phyloP scores from a whole-genome alignment of 2,113 vertebrate species.

The Grammomys dolichurus region DNA sequence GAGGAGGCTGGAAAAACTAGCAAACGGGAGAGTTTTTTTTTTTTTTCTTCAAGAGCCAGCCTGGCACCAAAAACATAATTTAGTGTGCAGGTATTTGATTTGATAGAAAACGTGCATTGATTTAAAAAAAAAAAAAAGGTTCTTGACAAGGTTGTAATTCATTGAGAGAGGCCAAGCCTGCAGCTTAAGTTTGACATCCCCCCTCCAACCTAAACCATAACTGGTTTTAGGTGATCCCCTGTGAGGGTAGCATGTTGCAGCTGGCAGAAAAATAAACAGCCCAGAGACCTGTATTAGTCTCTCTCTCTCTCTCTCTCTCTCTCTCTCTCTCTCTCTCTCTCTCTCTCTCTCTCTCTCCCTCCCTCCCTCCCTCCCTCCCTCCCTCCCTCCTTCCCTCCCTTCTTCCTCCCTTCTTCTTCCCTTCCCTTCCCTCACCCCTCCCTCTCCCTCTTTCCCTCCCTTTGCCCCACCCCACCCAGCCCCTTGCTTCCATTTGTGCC shows the following conservation, averaged over 20 bases:
- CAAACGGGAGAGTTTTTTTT: background rate
- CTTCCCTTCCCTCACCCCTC: background rate
- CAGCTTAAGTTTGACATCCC: conserved; percentile 82
- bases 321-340: conserved; percentile 27
- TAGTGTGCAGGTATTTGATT: conserved; percentile 90
- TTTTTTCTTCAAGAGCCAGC: conserved; percentile 81
- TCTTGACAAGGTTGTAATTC: conserved; percentile 90
- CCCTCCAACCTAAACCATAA: conserved; percentile 87
- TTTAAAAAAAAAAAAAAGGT: conserved; percentile 83
- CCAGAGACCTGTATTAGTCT: conserved; percentile 85
- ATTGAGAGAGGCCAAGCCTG: conserved; percentile 85
- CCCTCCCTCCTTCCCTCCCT: background rate
- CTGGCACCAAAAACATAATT: conserved; percentile 89
- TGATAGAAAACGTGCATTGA: conserved; percentile 88
- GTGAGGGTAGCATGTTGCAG: conserved; percentile 89
- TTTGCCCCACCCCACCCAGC: accelerated
- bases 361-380: conserved; percentile 18
- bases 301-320: conserved; percentile 38
- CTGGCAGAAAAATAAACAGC: conserved; percentile 91
- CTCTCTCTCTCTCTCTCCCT: conserved; percentile 48
- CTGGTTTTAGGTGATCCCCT: conserved; percentile 88
- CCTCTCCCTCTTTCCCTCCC: background rate
- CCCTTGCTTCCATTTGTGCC: conserved; percentile 83
- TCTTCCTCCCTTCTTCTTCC: background rate
- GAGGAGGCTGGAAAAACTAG: conserved; percentile 75